Evolutionary conservation across 23 tunicate genomes (phyloP).

Genomic region (Trididemnum nubilum): DNA sequence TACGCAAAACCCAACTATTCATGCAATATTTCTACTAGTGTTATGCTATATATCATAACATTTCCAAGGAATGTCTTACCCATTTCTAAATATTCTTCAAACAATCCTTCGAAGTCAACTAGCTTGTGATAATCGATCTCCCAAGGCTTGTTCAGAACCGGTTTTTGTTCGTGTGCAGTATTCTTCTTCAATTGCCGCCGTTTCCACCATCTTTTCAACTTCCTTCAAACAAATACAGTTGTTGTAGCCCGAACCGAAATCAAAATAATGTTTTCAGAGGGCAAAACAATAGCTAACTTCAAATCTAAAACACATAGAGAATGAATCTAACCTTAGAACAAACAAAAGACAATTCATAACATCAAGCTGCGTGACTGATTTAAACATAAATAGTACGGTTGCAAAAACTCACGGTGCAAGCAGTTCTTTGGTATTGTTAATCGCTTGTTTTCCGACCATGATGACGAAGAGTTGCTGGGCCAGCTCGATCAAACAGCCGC

Average conservation of each 20-base stretch:
- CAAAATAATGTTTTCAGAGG: too few relatives aligned
- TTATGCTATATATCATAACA: too few relatives aligned
- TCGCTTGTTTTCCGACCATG: conserved; percentile 95
- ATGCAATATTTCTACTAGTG: too few relatives aligned
- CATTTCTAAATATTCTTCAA: conserved; percentile 92
- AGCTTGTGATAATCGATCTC: conserved; percentile 66
- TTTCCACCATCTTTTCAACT: conserved; percentile 57
- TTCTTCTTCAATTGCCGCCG: conserved; percentile 48
- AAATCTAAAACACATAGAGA: too few relatives aligned
- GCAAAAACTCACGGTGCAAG: conserved; percentile 61
- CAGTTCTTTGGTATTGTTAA: conserved; percentile 83
- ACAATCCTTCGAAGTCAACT: conserved; percentile 63
- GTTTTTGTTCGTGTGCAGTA: not conserved
- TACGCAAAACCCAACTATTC: too few relatives aligned
- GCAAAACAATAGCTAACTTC: too few relatives aligned
- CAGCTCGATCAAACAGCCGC: conserved; percentile 88
- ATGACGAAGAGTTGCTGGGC: conserved; percentile 92
- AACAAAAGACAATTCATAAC: not conserved
- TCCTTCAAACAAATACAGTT: conserved; percentile 38
- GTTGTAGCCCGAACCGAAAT: too few relatives aligned
- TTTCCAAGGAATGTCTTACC: too few relatives aligned
- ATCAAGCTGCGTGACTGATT: not conserved
- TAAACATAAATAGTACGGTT: not conserved
- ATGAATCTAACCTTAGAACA: not conserved
- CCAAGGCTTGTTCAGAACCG: conserved; percentile 54